Percentiles rank a stretch among this genome's conserved stretches.
Evolutionary conservation across 2,113 vertebrate species (phyloP).

Genomic region (Tyrannus savana): DNA sequence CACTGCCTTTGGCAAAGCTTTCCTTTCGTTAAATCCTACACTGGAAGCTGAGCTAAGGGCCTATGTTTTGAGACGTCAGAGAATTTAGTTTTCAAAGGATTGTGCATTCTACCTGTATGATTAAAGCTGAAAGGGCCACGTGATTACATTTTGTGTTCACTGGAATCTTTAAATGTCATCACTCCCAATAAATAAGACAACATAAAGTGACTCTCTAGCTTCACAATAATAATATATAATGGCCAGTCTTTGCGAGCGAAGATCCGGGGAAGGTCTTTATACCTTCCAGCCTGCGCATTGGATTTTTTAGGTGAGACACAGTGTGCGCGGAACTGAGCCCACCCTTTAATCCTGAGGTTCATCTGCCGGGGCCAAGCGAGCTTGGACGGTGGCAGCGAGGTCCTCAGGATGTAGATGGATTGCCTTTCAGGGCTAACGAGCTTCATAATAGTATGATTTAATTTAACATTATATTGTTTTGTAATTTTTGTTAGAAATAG

Average conservation of each 20-base stretch:
- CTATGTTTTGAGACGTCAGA: neutral
- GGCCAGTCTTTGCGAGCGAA: too few relatives aligned
- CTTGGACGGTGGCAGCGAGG: too few relatives aligned
- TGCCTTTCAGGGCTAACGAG: neutral
- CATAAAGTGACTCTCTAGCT: neutral
- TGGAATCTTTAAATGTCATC: neutral
- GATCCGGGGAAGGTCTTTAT: too few relatives aligned
- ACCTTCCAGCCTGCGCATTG: too few relatives aligned
- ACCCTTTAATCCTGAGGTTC: too few relatives aligned
- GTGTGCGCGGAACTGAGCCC: too few relatives aligned
- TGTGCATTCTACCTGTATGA: neutral
- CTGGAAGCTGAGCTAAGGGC: neutral
- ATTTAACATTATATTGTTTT: neutral
- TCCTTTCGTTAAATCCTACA: rapidly evolving
- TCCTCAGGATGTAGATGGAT: too few relatives aligned
- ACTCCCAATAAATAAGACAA: neutral
- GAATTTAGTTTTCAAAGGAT: neutral
- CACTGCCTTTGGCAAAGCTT: neutral
- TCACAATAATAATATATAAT: neutral
- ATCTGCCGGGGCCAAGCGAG: too few relatives aligned
- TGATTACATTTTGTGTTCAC: neutral
- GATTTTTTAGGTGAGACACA: too few relatives aligned
- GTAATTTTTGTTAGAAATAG: neutral
- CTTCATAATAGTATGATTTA: neutral
- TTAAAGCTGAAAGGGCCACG: neutral